Percentiles rank a stretch among this genome's conserved stretches.
Evolutionary conservation across 1,140 invertebrate genomes (phyloP).

Genomic region (Drosophila athabasca): DNA sequence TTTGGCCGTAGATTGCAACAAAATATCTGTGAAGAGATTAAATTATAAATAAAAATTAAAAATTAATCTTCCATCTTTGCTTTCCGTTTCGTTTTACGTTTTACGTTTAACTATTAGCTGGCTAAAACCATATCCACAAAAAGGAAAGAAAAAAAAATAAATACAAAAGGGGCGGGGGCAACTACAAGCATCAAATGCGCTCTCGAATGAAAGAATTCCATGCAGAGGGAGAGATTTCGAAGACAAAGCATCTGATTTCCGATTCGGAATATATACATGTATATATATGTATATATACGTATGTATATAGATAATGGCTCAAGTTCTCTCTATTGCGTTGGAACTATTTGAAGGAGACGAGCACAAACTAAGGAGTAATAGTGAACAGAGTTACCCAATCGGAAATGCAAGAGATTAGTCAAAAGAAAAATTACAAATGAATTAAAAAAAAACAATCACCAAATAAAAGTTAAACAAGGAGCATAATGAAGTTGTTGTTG

Average conservation of each 20-base stretch:
- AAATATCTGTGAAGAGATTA: constrained; percentile 84
- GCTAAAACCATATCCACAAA: constrained; percentile 62
- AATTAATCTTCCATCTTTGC: constrained; percentile 65
- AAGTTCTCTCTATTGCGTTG: constrained; percentile 34
- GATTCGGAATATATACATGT: constrained; percentile 6
- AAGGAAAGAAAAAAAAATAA: background rate
- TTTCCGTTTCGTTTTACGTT: constrained; percentile 41
- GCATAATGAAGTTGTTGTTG: constrained; percentile 52
- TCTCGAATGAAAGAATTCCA: constrained; percentile 39
- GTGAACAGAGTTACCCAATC: constrained; percentile 60
- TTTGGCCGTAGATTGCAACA: constrained; percentile 84
- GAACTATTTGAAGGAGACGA: constrained; percentile 41
- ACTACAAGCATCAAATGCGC: constrained; percentile 64
- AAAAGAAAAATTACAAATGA: constrained; percentile 40
- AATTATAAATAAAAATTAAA: constrained; percentile 83
- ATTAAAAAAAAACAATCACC: constrained; percentile 70
- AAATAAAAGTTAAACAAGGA: constrained; percentile 61
- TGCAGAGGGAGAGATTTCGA: constrained; percentile 28
- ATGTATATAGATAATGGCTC: constrained; percentile 23
- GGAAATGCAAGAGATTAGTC: constrained; percentile 75
- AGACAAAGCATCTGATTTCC: constrained; percentile 33
- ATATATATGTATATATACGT: background rate
- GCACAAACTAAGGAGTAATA: constrained; percentile 44
- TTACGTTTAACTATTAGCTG: constrained; percentile 53
- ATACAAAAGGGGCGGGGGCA: constrained; percentile 36